Evolutionary conservation across 2,113 vertebrate genomes (phyloP), one percentile per base, ranked within the genome.

Genomic region (Datnioides undecimradiatus): DNA sequence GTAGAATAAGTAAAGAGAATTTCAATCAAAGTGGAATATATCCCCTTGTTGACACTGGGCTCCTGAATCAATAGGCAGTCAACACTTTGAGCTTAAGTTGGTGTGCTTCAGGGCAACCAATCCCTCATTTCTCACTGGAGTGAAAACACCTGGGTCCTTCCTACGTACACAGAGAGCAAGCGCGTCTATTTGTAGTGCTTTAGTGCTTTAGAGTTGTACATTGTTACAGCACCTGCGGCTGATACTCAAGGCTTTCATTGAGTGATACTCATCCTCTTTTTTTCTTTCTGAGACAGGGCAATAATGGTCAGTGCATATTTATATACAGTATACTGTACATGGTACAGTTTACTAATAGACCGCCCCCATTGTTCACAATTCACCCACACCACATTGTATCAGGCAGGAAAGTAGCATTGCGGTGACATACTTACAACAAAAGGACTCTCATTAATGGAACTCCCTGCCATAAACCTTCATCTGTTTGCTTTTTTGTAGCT

Each of bases 1-100:
- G 87, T 76, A 74, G 87, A 93, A 90, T 89, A 91, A 90, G 79
- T 92, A 88, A 88, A 93, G 88, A 78, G 84, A 92, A 92, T 92
- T 90, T 90, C 88, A 93, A 90, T 93, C 90, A 90, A 86, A 87
- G 83, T 83, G 68, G 86, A 90, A 93, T 91, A 89, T 84, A 77
- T 90, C 72, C 87, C 77, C 86, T 76, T 90, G 90, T 90, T 90
- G 91, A 92, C 90, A 87, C 71, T 58, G 36, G 77, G 82, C 82
- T 87, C 58, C 45, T 58, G 73, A 90, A 93, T 94, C 89, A 72
- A 94, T 93, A 92, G 72, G 59, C 74, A 86, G 88, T 79, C 90
- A 89, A 90, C 90, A 88, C 83, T 90, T 88, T 87, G 76, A 88
- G 83, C 82, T 86, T 73, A 82, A 83, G 78, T 83, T 87, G 76